phyloP scores from a whole-genome alignment of 2,797 vertebrate genomes.

The Aselliscus stoliczkanus region DNA sequence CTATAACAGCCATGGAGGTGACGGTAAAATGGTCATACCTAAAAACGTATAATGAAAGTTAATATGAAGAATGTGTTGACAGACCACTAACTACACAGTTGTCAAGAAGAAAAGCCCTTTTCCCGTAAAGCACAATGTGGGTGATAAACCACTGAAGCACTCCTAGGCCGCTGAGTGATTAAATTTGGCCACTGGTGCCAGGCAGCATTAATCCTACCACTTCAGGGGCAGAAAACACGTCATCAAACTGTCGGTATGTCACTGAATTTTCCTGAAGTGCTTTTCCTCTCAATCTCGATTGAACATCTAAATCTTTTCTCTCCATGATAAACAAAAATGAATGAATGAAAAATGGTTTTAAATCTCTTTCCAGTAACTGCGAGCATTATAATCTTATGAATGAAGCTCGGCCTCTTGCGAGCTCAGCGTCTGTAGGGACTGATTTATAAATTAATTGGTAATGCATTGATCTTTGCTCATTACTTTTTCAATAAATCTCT shows the following conservation, averaged over 20 bases:
- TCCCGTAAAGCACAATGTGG: slow-evolving; percentile 11
- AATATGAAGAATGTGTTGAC: neutral
- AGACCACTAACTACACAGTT: neutral
- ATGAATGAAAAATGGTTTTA: slow-evolving; percentile 69
- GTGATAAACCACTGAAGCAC: slow-evolving; percentile 27
- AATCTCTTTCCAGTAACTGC: slow-evolving; percentile 70
- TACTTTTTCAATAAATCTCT: slow-evolving; percentile 77
- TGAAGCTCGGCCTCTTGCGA: slow-evolving; percentile 61
- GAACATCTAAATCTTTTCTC: slow-evolving; percentile 69
- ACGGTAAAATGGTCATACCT: neutral
- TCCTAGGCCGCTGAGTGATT: slow-evolving; percentile 9
- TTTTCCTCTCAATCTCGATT: slow-evolving; percentile 45
- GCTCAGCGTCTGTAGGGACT: slow-evolving; percentile 53
- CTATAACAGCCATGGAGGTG: neutral
- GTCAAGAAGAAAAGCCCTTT: slow-evolving; percentile 52
- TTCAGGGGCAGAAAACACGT: slow-evolving; percentile 53
- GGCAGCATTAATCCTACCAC: slow-evolving; percentile 54
- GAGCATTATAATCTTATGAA: slow-evolving; percentile 66
- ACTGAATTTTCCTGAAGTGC: slow-evolving; percentile 66
- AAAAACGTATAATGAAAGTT: neutral
- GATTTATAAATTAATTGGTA: slow-evolving; percentile 77
- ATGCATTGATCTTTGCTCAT: slow-evolving; percentile 75
- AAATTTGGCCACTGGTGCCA: slow-evolving; percentile 26
- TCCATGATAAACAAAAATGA: slow-evolving; percentile 71
- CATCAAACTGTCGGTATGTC: slow-evolving; percentile 53